Conservation (phyloP, 2,113 vertebrate species). For the Microcebus griseorufus region DNA sequence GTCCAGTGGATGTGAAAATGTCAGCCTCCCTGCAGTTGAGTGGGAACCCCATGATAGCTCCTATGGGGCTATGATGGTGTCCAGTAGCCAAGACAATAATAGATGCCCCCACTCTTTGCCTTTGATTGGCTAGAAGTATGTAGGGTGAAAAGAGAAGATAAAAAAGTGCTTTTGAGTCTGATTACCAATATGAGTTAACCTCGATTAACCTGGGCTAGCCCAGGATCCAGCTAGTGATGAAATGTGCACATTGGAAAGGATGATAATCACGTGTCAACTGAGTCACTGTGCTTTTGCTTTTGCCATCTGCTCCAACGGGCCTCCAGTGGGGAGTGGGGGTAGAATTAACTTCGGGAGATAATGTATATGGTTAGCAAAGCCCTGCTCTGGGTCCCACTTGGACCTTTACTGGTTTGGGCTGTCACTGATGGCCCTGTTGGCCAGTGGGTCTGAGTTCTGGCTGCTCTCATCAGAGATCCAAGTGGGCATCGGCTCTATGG, state of each 20-base stretch:
- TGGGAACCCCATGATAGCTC: background rate
- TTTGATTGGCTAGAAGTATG: background rate
- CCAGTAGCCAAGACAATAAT: background rate
- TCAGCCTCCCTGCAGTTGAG: constrained; percentile 29
- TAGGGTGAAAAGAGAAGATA: constrained; percentile 30
- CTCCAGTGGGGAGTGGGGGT: background rate
- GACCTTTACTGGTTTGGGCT: background rate
- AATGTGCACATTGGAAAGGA: background rate
- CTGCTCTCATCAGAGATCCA: background rate
- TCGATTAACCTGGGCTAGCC: background rate
- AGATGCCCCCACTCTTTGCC: background rate
- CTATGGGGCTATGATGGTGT: background rate
- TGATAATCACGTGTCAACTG: background rate
- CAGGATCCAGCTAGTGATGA: background rate
- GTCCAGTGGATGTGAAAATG: constrained; percentile 49
- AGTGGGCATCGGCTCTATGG: background rate
- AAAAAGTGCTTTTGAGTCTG: constrained; percentile 26
- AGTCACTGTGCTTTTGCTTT: constrained; percentile 64
- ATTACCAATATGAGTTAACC: background rate
- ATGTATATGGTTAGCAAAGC: background rate
- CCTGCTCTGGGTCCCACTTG: background rate
- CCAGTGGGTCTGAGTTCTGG: background rate
- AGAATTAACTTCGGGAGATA: constrained; percentile 11
- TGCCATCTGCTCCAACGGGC: constrained; percentile 19
- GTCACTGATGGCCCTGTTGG: background rate